Evolutionary conservation across 1,140 invertebrate species (phyloP), one percentile per base, ranked within the genome.

Genomic region (Zophobas morio): DNA sequence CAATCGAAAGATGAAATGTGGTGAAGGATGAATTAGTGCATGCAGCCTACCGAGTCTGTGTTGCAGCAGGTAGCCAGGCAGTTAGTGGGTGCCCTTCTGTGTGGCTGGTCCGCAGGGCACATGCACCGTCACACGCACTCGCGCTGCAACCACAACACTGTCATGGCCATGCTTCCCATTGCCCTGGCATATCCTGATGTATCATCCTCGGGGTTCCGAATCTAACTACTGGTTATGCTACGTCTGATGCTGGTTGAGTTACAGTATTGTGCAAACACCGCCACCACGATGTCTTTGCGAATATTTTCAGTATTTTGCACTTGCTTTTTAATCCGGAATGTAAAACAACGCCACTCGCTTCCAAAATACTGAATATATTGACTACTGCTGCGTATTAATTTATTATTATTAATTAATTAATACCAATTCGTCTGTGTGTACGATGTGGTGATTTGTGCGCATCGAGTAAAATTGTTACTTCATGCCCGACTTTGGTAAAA

Each of bases 41-140:
- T 85, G 83, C 83, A 79, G 83, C 85, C 85, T 85, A 86, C 84
- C 84, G 84, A 84, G 79, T 84, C 78, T 81, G 81, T 84, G 84
- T 81, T 78, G 82, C 77, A 83, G 84, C 83, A 82, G 84, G 84
- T 84, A 82, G 84, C 82, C 78, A 80, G 81, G 82, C 81, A 72
- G 82, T 86, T 86, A 86, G 85, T 86, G 82, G 80, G 83, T 84
- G 81, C 84, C 83, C 82, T 84, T 84, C 82, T 82, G 84, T 70
- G 75, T 82, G 75, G 83, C 81, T 70, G 84, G 84, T 84, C 84
- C 85, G 80, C 82, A 84, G 84, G 85, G 87, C 84, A 87, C 87
- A 88, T 88, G 87, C 86, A 87, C 85, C 85, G 86, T 87, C 82
- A 88, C 87, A 84, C 87, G 87, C 84, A 87, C 87, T 84, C 87